Percentiles rank a stretch among this genome's conserved stretches.
Evolutionary conservation across 1,140 invertebrate genomes (phyloP).

Genomic region (Parapsyche elsis): DNA sequence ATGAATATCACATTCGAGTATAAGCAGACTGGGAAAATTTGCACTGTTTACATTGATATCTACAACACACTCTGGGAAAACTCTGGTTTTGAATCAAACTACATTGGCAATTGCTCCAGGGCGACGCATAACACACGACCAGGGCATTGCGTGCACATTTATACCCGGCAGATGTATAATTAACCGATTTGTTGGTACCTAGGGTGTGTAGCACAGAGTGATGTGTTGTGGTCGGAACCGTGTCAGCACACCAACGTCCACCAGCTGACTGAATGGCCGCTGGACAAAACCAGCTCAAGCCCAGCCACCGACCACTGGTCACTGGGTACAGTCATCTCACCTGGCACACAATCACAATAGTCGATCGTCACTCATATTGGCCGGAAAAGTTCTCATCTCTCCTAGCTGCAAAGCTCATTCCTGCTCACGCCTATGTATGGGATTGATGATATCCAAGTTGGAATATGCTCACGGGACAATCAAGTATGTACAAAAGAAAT

Average conservation of each 20-base stretch:
- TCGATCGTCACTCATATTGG: not conserved
- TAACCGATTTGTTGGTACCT: slow-evolving; percentile 22
- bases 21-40: too few species aligned
- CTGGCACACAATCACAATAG: not conserved
- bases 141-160: not conserved
- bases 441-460: too few species aligned
- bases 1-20: too few species aligned
- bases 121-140: not conserved
- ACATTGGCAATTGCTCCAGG: not conserved
- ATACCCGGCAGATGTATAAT: slow-evolving; percentile 32
- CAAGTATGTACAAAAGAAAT: too few species aligned
- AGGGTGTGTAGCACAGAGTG: not conserved
- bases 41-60: too few species aligned
- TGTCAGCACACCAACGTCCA: slow-evolving; percentile 13
- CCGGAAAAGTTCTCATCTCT: not conserved
- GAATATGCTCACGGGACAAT: too few species aligned
- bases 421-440: too few species aligned
- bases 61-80: too few species aligned
- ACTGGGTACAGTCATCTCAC: slow-evolving; percentile 13
- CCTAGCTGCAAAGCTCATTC: too few species aligned
- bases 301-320: not conserved
- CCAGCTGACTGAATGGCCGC: slow-evolving; percentile 37
- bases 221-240: not conserved
- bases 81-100: too few species aligned
- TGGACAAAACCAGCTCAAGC: not conserved